These are phyloP conservation scores for Vesta saturnalis DNA, from an alignment of 2,888 invertebrate species.

Conservation along the genomic window DNA sequence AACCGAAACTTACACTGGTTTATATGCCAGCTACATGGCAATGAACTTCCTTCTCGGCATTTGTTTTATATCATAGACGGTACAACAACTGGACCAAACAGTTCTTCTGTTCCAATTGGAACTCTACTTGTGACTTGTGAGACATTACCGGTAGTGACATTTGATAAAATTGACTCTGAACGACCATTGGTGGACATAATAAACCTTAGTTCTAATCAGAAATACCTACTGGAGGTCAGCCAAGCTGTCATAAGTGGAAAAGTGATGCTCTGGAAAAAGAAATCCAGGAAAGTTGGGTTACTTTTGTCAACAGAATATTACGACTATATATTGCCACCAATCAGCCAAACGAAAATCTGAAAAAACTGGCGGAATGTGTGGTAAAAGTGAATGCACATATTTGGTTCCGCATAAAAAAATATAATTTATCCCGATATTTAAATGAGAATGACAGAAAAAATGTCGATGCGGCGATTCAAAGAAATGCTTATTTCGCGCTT, in stretches of 20 bases:
- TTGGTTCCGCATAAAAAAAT: background rate
- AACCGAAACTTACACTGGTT: background rate
- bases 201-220: no score
- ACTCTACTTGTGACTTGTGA: background rate
- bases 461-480: background rate
- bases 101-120: background rate
- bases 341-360: no score
- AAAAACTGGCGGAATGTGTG: no score
- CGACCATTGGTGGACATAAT: no score
- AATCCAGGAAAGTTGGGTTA: background rate
- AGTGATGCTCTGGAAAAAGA: background rate
- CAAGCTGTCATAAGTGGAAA: no score
- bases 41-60: background rate
- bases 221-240: no score
- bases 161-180: no score
- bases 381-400: no score
- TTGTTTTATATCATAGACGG: slow-evolving; percentile 2
- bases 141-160: no score
- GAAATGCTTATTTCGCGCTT: no score
- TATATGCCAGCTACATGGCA: slow-evolving; percentile 1
- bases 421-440: slow-evolving; percentile 1
- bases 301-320: no score
- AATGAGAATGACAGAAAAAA: slow-evolving; percentile 3
- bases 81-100: background rate
- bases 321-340: no score